These are phyloP conservation scores for Hanleya hanleyi DNA, from an alignment of 2,888 invertebrate genomes.

Conservation along the genomic window DNA sequence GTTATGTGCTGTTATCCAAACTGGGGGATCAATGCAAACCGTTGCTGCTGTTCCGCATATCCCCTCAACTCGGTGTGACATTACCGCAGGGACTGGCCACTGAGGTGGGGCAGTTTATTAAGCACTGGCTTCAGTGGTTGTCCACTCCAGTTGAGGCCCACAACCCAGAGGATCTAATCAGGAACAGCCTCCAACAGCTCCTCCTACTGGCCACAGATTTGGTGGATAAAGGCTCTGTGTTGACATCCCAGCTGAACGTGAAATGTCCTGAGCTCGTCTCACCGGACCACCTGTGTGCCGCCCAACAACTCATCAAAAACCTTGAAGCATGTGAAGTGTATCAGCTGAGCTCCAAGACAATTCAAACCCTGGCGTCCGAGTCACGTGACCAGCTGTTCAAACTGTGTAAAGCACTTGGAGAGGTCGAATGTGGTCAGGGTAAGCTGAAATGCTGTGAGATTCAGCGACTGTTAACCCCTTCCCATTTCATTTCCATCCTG, in stretches of 20 bases:
- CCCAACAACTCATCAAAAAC: neutral
- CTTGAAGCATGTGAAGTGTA: neutral
- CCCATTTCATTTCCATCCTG: neutral
- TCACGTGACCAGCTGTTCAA: neutral
- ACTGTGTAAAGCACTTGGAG: neutral
- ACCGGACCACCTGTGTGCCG: neutral
- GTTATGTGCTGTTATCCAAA: neutral
- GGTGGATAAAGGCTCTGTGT: neutral
- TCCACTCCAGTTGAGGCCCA: neutral
- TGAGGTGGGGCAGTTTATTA: neutral
- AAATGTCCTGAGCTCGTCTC: constrained; percentile 2
- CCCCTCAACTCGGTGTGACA: neutral
- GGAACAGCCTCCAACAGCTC: neutral
- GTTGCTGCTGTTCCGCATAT: neutral
- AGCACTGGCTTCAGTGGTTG: neutral
- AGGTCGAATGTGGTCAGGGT: neutral
- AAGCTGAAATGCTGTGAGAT: neutral
- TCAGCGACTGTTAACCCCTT: neutral
- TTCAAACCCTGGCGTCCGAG: neutral
- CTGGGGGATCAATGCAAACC: neutral
- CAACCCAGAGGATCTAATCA: neutral
- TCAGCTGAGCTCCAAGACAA: neutral
- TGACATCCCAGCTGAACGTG: neutral
- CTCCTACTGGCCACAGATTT: neutral
- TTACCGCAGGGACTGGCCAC: neutral